Evolutionary conservation across 1,140 invertebrate species (phyloP).

Genomic region (Pararge aegeria): DNA sequence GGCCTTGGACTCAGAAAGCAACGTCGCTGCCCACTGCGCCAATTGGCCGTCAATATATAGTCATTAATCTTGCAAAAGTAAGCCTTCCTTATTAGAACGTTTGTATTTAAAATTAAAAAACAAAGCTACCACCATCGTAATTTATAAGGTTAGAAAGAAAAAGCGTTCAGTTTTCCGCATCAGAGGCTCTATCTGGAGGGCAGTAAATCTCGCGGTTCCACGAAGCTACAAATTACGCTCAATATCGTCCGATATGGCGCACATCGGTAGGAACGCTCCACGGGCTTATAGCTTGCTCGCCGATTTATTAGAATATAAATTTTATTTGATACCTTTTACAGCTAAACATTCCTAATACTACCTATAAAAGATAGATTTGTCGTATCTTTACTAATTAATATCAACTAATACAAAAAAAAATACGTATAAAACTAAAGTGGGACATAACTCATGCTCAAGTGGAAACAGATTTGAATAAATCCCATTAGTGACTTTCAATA

Average conservation of each 20-base stretch:
- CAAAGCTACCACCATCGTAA: neutral
- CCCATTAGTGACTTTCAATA: too few species aligned
- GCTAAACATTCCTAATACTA: neutral
- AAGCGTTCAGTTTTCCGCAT: conserved; percentile 14
- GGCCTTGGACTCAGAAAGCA: too few species aligned
- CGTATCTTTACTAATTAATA: too few species aligned
- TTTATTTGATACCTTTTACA: conserved; percentile 1
- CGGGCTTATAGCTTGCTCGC: neutral
- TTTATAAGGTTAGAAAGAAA: conserved; percentile 8
- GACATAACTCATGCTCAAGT: too few species aligned
- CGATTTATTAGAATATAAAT: conserved; percentile 7
- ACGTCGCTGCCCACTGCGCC: too few species aligned
- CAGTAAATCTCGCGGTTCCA: conserved; percentile 51
- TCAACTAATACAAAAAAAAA: too few species aligned
- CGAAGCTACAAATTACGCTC: conserved; percentile 67
- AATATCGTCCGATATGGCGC: conserved; percentile 62
- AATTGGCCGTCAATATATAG: too few species aligned
- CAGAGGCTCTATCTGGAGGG: conserved; percentile 32
- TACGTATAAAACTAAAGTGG: too few species aligned
- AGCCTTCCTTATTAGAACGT: too few species aligned
- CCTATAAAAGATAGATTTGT: too few species aligned
- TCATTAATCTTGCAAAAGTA: too few species aligned
- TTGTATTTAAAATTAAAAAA: neutral
- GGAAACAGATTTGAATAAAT: too few species aligned
- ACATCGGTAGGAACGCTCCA: conserved; percentile 41